Percentiles rank a stretch among this genome's conserved stretches.
phyloP scores from a whole-genome alignment of 2,797 vertebrate genomes.

The Cetoscarus ocellatus region DNA sequence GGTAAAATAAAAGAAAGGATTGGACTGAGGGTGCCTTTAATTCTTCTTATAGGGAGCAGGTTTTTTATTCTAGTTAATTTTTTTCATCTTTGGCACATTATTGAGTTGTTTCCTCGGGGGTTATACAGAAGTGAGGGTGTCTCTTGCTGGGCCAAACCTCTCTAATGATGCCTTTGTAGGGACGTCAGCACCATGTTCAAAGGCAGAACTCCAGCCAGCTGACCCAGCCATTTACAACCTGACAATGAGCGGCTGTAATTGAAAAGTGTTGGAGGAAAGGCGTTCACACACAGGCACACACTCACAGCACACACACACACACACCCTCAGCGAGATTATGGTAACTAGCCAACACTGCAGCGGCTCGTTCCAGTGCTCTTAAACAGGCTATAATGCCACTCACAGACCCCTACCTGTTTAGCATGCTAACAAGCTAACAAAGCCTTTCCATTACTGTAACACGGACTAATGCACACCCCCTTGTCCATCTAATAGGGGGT shows the following conservation, averaged over 20 bases:
- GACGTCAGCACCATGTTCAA: constrained; percentile 75
- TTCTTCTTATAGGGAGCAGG: constrained; percentile 30
- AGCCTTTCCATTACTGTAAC: constrained; percentile 64
- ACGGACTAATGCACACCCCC: constrained; percentile 56
- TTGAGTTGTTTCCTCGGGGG: constrained; percentile 63
- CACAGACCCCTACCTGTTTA: constrained; percentile 62
- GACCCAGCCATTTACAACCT: constrained; percentile 79
- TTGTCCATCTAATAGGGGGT: constrained; percentile 63
- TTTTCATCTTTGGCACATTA: constrained; percentile 66
- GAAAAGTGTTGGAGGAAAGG: constrained; percentile 71
- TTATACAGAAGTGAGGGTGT: constrained; percentile 63
- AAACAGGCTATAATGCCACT: constrained; percentile 65
- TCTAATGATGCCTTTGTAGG: constrained; percentile 81
- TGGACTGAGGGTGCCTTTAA: constrained; percentile 53
- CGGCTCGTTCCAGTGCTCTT: constrained; percentile 56
- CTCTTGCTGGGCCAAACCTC: constrained; percentile 62
- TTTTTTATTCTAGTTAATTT: constrained; percentile 64
- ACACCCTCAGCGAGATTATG: constrained; percentile 51
- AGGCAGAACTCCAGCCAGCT: constrained; percentile 76
- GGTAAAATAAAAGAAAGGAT: constrained; percentile 44
- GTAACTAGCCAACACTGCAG: constrained; percentile 55
- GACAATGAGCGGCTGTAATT: constrained; percentile 82
- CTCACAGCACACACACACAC: constrained; percentile 20
- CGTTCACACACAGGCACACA: constrained; percentile 7
- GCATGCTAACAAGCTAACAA: constrained; percentile 77